phyloP scores from a whole-genome alignment of 2,113 vertebrate genomes.

The Canis aureus region DNA sequence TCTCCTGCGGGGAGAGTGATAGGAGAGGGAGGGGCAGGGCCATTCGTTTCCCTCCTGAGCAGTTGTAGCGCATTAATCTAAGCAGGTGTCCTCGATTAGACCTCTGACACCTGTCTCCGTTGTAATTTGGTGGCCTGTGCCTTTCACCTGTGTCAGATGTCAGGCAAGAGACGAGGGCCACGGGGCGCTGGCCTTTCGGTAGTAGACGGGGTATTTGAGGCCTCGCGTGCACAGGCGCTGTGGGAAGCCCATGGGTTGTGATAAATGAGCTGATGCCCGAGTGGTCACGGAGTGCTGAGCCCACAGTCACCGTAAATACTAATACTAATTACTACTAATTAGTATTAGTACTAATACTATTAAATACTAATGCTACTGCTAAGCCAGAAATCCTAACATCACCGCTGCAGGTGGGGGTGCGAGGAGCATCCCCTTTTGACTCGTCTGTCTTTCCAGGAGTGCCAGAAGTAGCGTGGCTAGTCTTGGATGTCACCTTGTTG shows the following conservation, averaged over 20 bases:
- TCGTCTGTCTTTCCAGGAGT: too few relatives aligned
- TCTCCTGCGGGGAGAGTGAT: neutral
- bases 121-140: neutral
- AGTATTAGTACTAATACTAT: too few relatives aligned
- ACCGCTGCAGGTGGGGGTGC: accelerated
- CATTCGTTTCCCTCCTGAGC: neutral
- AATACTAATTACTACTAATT: too few relatives aligned
- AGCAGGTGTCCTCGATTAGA: neutral
- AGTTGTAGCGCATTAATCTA: neutral
- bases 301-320: neutral
- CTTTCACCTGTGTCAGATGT: neutral
- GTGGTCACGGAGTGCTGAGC: neutral
- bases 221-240: accelerated
- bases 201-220: neutral
- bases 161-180: neutral
- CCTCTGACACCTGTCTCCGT: neutral
- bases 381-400: neutral
- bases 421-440: neutral
- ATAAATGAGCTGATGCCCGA: too few relatives aligned
- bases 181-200: accelerated
- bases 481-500: neutral
- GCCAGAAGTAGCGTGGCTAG: neutral
- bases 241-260: neutral
- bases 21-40: neutral
- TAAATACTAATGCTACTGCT: neutral